phyloP scores from a whole-genome alignment of 2,113 vertebrate genomes.

The Urocynchramus pylzowi region DNA sequence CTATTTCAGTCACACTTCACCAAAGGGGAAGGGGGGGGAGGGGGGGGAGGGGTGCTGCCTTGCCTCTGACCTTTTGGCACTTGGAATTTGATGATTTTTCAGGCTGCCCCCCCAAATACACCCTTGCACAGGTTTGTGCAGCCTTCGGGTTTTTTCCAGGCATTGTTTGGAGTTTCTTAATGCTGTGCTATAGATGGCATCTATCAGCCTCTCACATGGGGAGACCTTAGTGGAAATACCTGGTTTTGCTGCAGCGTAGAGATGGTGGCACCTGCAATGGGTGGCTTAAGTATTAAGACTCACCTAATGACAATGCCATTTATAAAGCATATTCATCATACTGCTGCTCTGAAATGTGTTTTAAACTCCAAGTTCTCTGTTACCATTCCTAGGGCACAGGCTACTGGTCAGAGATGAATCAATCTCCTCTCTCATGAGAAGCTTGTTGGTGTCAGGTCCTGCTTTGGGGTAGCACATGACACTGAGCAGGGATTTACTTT shows the following conservation, averaged over 20 bases:
- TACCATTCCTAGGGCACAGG: neutral
- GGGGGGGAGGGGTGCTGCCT: neutral
- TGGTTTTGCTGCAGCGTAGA: neutral
- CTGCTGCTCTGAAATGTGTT: neutral
- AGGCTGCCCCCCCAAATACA: neutral
- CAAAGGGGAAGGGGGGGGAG: fast-evolving
- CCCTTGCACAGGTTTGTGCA: neutral
- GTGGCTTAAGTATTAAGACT: neutral
- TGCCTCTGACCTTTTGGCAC: fast-evolving
- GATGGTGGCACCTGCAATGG: neutral
- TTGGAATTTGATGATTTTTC: neutral
- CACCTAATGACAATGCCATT: neutral
- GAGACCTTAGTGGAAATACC: neutral
- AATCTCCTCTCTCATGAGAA: neutral
- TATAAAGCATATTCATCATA: neutral
- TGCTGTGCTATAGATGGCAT: neutral
- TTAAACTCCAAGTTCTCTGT: neutral
- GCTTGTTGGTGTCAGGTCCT: neutral
- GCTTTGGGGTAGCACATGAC: neutral
- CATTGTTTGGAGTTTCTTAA: fast-evolving
- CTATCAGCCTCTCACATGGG: neutral
- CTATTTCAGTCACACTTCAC: neutral
- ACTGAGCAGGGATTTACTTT: neutral
- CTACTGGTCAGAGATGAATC: neutral
- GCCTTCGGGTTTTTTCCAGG: neutral